phyloP scores from a whole-genome alignment of 1,140 invertebrate genomes.

The Brachionus rotundiformis region DNA sequence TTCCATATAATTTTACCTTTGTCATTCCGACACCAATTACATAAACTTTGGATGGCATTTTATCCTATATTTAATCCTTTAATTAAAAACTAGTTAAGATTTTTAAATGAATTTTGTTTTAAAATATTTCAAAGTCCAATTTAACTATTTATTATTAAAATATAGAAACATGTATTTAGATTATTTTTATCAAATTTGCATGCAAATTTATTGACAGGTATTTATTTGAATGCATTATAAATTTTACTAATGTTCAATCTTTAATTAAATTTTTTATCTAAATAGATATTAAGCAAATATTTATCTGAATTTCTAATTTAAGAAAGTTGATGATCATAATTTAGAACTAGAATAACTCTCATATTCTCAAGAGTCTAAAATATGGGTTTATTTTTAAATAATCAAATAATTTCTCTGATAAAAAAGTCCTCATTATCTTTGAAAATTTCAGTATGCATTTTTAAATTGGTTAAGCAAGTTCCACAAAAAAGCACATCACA shows the following conservation, averaged over 20 bases:
- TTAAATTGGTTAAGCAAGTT: too few relatives aligned
- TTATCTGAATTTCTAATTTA: too few relatives aligned
- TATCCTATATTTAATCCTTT: background rate
- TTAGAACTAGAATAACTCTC: too few relatives aligned
- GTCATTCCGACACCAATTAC: slow-evolving; percentile 97
- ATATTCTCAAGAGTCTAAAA: too few relatives aligned
- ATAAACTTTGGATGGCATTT: slow-evolving; percentile 70
- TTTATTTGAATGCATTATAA: slow-evolving; percentile 19
- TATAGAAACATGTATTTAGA: slow-evolving; percentile 23
- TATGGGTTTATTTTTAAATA: too few relatives aligned
- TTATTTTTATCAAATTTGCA: slow-evolving; percentile 13
- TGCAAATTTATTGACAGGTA: background rate
- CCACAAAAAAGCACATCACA: too few relatives aligned
- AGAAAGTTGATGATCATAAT: too few relatives aligned
- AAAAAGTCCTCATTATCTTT: too few relatives aligned
- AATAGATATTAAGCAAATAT: too few relatives aligned
- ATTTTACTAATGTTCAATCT: slow-evolving; percentile 30
- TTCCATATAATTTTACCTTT: slow-evolving; percentile 68
- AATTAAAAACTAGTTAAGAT: background rate
- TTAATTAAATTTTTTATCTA: too few relatives aligned
- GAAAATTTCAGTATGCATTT: too few relatives aligned
- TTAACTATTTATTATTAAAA: background rate
- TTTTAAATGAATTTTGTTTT: slow-evolving; percentile 1
- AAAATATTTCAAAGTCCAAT: slow-evolving; percentile 39
- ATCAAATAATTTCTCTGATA: too few relatives aligned